phyloP scores from a whole-genome alignment of 2,797 vertebrate species.

The Sebastes minor region DNA sequence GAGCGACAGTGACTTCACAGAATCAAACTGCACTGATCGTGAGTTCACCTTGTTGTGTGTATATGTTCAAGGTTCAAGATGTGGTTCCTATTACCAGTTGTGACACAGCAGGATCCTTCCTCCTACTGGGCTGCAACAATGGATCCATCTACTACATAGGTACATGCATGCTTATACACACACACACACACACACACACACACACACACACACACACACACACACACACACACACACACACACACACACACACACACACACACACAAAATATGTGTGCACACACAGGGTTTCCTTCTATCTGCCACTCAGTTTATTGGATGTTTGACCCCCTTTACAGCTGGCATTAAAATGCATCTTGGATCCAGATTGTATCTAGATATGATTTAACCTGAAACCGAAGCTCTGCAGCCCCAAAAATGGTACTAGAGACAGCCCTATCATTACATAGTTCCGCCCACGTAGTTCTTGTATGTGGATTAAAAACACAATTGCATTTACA shows the following conservation, averaged over 20 bases:
- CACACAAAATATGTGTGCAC: neutral
- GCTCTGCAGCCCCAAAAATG: no score
- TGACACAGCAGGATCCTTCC: slow-evolving; percentile 96
- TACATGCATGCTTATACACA: slow-evolving; percentile 55
- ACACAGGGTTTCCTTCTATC: neutral
- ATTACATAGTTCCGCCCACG: no score
- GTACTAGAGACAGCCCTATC: no score
- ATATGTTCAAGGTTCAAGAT: slow-evolving; percentile 90
- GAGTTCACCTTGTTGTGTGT: neutral
- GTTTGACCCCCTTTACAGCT: neutral
- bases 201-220: neutral
- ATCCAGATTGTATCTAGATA: no score
- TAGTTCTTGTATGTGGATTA: no score
- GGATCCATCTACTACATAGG: slow-evolving; percentile 99
- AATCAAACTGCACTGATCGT: neutral
- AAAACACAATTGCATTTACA: no score
- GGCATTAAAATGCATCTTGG: accelerated
- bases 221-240: neutral
- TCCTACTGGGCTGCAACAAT: slow-evolving; percentile 95
- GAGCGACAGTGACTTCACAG: neutral
- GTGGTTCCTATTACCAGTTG: slow-evolving; percentile 98
- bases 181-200: neutral
- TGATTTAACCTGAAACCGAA: no score
- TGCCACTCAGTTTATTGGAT: neutral
- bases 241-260: neutral